Evolutionary conservation across 2,888 invertebrate genomes (phyloP).

Genomic region (Buathra laborator): DNA sequence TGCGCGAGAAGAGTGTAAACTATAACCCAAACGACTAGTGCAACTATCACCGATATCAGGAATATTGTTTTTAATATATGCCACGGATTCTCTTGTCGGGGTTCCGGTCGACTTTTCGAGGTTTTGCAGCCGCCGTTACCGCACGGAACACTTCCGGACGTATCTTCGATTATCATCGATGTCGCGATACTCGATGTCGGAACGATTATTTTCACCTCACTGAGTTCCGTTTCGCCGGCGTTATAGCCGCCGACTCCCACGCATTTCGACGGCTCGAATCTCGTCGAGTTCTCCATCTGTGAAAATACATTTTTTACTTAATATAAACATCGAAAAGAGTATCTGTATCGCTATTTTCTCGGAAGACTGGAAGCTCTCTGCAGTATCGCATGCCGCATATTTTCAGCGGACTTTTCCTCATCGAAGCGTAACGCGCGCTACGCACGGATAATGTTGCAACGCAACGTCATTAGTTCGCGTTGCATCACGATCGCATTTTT

Average conservation of each 20-base stretch:
- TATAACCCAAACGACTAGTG: constrained; percentile 86
- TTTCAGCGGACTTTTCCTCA: not conserved
- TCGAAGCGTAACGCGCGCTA: constrained; percentile 6
- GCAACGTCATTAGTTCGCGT: constrained; percentile 14
- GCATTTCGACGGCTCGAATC: constrained; percentile 73
- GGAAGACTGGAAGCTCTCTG: not conserved
- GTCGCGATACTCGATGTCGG: constrained; percentile 73
- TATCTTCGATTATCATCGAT: constrained; percentile 68
- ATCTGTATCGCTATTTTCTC: not conserved
- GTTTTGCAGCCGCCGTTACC: constrained; percentile 78
- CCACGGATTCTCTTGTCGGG: constrained; percentile 86
- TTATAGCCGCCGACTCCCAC: constrained; percentile 68
- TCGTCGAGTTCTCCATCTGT: constrained; percentile 86
- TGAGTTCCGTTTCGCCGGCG: constrained; percentile 81
- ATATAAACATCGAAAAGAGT: not conserved
- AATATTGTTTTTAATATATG: constrained; percentile 86
- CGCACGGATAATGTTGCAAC: constrained; percentile 26
- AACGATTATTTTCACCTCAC: constrained; percentile 77
- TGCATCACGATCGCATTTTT: constrained; percentile 28
- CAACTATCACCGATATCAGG: constrained; percentile 84
- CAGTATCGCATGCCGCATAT: not conserved
- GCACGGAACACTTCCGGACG: constrained; percentile 73
- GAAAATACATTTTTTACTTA: constrained; percentile 68
- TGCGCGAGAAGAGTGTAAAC: constrained; percentile 83
- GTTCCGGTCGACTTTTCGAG: constrained; percentile 68